Conservation (phyloP, 2,113 vertebrate species). For the Leptobrachium leishanense region DNA sequence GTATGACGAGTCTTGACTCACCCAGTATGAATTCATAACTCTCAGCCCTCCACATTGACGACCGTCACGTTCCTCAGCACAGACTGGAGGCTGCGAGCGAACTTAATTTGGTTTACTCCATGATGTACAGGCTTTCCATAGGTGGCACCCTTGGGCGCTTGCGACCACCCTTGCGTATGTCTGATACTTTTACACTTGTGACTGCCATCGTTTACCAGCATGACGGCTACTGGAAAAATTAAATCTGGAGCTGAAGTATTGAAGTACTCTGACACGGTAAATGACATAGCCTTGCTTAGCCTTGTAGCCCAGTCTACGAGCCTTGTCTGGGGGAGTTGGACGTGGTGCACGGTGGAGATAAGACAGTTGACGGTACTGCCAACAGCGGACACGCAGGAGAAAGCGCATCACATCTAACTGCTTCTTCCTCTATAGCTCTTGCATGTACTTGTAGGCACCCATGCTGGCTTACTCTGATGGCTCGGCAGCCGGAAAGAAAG, state of each 20-base stretch:
- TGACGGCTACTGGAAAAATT: neutral
- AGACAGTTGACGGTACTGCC: constrained; percentile 95
- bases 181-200: neutral
- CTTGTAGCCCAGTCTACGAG: constrained; percentile 93
- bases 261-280: constrained; percentile 89
- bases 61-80: constrained; percentile 94
- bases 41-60: constrained; percentile 93
- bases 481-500: constrained; percentile 82
- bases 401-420: constrained; percentile 97
- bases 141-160: constrained; percentile 92
- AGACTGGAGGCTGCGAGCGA: constrained; percentile 92
- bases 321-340: constrained; percentile 91
- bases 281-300: constrained; percentile 97
- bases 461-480: constrained; percentile 82
- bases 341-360: constrained; percentile 87
- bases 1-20: constrained; percentile 96
- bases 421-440: constrained; percentile 98
- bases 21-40: constrained; percentile 94
- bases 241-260: constrained; percentile 44
- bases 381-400: constrained; percentile 89
- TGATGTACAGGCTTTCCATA: constrained; percentile 94
- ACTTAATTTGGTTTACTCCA: constrained; percentile 96
- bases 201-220: neutral
- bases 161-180: constrained; percentile 64
- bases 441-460: constrained; percentile 97